phyloP scores from a whole-genome alignment of 2,797 vertebrate genomes.

The Scolopax bukidnonensis region DNA sequence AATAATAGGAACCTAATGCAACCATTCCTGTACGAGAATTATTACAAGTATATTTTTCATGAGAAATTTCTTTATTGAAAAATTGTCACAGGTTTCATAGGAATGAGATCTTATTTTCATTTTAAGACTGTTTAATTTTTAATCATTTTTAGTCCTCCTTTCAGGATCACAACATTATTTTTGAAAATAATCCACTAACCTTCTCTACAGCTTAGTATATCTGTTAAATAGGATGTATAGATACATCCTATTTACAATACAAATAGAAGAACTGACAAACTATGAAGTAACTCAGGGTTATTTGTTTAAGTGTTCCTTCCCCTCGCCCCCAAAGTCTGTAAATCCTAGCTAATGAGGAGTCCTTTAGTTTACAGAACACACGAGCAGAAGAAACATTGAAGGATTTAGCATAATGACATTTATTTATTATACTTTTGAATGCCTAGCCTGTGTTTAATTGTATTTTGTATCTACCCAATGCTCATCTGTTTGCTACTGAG shows the following conservation, averaged over 20 bases:
- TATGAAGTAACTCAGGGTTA: not conserved
- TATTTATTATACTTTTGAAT: not conserved
- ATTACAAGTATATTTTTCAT: not conserved
- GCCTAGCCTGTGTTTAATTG: not conserved
- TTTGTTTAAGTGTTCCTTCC: not conserved
- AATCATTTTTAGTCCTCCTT: not conserved
- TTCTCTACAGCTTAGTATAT: not conserved
- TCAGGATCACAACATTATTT: not conserved
- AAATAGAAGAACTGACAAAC: not conserved
- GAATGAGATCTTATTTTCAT: not conserved
- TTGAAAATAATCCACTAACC: not conserved
- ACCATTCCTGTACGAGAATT: not conserved
- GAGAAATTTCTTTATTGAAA: not conserved
- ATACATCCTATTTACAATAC: not conserved
- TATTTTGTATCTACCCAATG: not conserved
- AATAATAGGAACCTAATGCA: not conserved
- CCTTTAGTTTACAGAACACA: not conserved
- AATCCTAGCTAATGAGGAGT: not conserved
- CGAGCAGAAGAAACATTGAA: not conserved
- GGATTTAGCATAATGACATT: not conserved
- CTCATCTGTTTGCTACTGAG: not conserved
- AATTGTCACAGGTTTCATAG: not conserved
- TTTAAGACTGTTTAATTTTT: not conserved
- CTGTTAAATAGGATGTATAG: not conserved
- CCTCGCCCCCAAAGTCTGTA: not conserved